These are phyloP conservation scores for Papilio protenor DNA, from an alignment of 2,888 invertebrate species.

Conservation along the genomic window DNA sequence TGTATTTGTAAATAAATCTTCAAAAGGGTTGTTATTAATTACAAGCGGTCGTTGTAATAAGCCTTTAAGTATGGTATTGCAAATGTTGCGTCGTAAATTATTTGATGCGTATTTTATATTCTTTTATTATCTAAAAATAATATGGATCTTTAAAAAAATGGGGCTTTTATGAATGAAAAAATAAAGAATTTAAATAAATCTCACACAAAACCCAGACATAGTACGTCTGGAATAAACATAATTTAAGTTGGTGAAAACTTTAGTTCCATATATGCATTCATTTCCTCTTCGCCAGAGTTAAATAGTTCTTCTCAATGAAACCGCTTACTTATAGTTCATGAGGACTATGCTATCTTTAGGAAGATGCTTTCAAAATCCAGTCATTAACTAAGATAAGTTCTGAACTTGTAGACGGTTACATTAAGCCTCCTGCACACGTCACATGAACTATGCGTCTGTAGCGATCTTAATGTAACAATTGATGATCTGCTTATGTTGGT, in stretches of 20 bases:
- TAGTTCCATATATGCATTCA: background rate
- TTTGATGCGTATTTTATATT: background rate
- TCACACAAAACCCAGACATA: background rate
- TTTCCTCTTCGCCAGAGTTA: background rate
- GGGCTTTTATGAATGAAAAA: too few relatives aligned
- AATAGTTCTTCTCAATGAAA: background rate
- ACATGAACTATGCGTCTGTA: too few relatives aligned
- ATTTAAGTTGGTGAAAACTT: slow-evolving; percentile 14
- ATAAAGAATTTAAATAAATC: background rate
- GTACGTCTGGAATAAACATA: slow-evolving; percentile 9
- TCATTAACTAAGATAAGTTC: background rate
- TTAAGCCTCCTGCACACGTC: too few relatives aligned
- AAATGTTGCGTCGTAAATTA: background rate
- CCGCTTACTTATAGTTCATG: background rate
- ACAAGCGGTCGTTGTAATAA: background rate
- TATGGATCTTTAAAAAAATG: too few relatives aligned
- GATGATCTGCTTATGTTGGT: too few relatives aligned
- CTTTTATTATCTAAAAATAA: too few relatives aligned
- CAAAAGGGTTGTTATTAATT: background rate
- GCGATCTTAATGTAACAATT: too few relatives aligned
- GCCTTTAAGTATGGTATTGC: background rate
- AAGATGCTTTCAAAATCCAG: background rate
- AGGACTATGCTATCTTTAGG: background rate
- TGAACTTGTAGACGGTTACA: background rate
- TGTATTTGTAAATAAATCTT: background rate